Conservation (phyloP, 2,113 vertebrate genomes). For the Cacatua alba region DNA sequence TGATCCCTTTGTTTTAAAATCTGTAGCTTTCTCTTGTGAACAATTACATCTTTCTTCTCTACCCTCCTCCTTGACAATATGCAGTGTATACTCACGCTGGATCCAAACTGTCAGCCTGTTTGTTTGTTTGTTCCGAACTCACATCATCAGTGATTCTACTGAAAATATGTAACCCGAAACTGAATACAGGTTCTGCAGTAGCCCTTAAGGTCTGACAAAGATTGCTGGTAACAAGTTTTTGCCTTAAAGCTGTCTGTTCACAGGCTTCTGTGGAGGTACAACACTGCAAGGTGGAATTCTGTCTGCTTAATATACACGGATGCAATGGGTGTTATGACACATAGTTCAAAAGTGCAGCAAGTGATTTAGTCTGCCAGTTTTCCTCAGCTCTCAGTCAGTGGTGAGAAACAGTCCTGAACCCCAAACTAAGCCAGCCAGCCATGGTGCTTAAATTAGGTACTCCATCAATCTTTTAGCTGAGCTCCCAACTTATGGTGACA, state of each 20-base stretch:
- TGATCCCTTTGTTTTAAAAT: not conserved
- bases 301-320: not conserved
- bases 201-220: not conserved
- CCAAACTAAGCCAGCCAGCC: not conserved
- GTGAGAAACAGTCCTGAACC: conserved; percentile 1
- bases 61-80: not conserved
- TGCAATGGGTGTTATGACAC: not conserved
- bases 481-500: not conserved
- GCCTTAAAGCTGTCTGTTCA: not conserved
- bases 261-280: not conserved
- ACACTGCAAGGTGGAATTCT: not conserved
- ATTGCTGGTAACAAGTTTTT: not conserved
- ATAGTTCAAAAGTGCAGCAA: not conserved
- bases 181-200: not conserved
- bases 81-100: not conserved
- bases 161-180: not conserved
- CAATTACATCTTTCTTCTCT: not conserved
- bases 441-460: not conserved
- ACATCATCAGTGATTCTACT: not conserved
- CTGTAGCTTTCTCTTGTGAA: not conserved
- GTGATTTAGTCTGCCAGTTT: not conserved
- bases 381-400: conserved; percentile 29
- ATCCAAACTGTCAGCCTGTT: not conserved
- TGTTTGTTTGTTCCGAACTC: not conserved
- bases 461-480: not conserved